Conservation (phyloP, 2,888 invertebrate genomes). For the Dryobotodes eremita region DNA sequence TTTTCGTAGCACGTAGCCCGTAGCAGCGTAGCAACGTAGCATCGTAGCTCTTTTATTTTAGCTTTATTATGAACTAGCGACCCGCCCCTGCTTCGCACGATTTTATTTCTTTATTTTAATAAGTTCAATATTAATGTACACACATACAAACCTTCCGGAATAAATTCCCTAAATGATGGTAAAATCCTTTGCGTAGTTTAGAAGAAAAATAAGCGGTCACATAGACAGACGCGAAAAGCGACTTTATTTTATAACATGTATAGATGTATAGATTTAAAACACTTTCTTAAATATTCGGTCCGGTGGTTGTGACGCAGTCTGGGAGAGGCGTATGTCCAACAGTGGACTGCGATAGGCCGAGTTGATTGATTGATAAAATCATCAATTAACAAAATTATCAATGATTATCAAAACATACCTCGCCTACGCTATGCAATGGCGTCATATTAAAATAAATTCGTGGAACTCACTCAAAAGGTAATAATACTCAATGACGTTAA, state of each 20-base stretch:
- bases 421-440: conserved; percentile 23
- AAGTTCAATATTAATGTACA: too few relatives aligned
- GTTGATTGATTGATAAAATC: not conserved
- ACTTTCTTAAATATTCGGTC: too few relatives aligned
- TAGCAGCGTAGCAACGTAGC: conserved; percentile 52
- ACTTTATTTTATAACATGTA: too few relatives aligned
- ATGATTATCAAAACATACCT: conserved; percentile 10
- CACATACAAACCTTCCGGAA: not conserved
- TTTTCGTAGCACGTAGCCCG: conserved; percentile 45
- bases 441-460: conserved; percentile 39
- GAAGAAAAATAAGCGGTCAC: not conserved
- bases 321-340: too few relatives aligned
- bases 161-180: not conserved
- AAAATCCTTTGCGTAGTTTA: not conserved
- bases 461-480: conserved; percentile 38
- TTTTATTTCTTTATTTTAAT: not conserved
- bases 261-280: too few relatives aligned
- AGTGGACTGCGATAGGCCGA: too few relatives aligned
- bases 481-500: conserved; percentile 10
- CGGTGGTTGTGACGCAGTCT: too few relatives aligned
- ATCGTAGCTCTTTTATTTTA: not conserved
- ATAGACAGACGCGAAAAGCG: not conserved
- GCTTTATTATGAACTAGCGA: too few relatives aligned
- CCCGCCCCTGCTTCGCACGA: not conserved
- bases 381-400: conserved; percentile 11